Conservation (phyloP, 2,797 vertebrate genomes). For the Smutsia temminckii region DNA sequence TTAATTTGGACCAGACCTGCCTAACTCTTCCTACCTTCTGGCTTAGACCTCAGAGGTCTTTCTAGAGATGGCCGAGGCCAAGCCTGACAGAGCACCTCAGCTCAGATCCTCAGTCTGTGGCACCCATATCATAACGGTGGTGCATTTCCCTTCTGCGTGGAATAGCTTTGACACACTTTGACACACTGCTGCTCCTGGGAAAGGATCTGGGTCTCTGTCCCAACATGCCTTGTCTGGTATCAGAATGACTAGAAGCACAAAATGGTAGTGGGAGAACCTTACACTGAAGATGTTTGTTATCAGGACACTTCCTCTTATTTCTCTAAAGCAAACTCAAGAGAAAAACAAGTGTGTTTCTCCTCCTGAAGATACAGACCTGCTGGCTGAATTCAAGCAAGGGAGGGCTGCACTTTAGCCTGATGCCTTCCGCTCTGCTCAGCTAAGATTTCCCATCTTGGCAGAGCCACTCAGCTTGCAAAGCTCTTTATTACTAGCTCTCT, state of each 20-base stretch:
- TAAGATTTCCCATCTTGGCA: background rate
- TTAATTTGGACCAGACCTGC: background rate
- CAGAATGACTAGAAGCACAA: background rate
- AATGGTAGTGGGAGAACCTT: background rate
- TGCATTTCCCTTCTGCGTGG: background rate
- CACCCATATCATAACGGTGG: rapidly evolving
- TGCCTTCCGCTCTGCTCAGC: background rate
- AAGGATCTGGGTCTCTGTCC: background rate
- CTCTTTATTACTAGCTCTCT: background rate
- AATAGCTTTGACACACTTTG: background rate
- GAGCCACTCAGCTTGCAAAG: background rate
- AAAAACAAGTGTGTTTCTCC: background rate
- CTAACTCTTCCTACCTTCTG: background rate
- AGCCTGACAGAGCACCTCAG: background rate
- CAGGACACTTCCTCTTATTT: constrained; percentile 5
- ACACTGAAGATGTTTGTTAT: background rate
- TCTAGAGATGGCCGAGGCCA: background rate
- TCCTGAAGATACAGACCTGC: background rate
- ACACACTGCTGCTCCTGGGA: background rate
- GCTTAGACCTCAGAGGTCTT: background rate
- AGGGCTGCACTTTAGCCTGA: background rate
- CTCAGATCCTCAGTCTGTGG: background rate
- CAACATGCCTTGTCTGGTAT: background rate
- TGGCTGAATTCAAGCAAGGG: background rate
- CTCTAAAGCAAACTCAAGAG: background rate